These are phyloP conservation scores for Apodemus speciosus DNA, from an alignment of 2,113 vertebrate species.

Conservation along the genomic window DNA sequence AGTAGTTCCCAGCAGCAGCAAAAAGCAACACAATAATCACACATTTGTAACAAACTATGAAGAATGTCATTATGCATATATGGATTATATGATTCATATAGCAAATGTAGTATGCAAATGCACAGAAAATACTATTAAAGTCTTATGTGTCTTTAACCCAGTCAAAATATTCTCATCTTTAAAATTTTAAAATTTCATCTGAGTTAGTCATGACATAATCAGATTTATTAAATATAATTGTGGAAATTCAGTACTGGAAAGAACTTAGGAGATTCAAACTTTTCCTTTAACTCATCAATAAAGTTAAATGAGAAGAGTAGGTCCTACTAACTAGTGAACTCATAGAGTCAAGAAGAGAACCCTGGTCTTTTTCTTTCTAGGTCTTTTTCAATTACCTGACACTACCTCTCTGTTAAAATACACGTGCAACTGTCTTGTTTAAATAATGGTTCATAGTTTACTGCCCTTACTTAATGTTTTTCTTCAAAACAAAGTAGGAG, in stretches of 20 bases:
- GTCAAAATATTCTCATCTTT: slow-evolving; percentile 37
- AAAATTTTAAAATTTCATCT: slow-evolving; percentile 45
- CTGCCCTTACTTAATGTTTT: neutral
- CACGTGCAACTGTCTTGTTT: slow-evolving; percentile 22
- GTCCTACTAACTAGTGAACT: neutral
- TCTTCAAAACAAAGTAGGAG: neutral
- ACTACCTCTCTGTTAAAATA: neutral
- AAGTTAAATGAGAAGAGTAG: neutral
- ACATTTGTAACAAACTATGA: slow-evolving; percentile 27
- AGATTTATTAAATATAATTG: slow-evolving; percentile 48
- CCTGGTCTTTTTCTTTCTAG: neutral
- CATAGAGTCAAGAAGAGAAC: neutral
- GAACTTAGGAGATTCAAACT: neutral
- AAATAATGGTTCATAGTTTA: slow-evolving; percentile 15
- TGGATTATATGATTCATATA: neutral
- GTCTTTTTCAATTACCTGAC: neutral
- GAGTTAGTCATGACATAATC: slow-evolving; percentile 1
- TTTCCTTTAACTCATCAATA: slow-evolving; percentile 19
- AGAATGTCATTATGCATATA: neutral
- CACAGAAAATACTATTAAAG: slow-evolving; percentile 8
- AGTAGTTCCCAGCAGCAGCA: slow-evolving; percentile 28
- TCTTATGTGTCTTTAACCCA: slow-evolving; percentile 25
- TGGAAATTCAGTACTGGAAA: slow-evolving; percentile 38
- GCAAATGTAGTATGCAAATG: neutral
- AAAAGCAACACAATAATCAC: slow-evolving; percentile 17